phyloP scores from a whole-genome alignment of 2,113 vertebrate species.

The Orycteropus afer region DNA sequence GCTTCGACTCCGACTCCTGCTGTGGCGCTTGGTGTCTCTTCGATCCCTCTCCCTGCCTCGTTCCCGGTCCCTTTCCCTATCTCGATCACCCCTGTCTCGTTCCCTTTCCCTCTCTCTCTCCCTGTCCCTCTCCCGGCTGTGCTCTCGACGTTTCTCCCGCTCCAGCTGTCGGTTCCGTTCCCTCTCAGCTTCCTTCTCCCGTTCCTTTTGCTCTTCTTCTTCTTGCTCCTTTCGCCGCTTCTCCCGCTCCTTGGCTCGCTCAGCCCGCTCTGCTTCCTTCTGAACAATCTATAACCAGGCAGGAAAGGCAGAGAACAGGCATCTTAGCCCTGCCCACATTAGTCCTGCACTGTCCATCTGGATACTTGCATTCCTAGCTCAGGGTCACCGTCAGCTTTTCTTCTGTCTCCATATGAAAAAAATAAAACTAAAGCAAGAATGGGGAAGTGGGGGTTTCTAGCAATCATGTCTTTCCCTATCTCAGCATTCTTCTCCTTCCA shows the following conservation, averaged over 20 bases:
- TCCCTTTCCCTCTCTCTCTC: constrained; percentile 77
- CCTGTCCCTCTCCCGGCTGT: constrained; percentile 80
- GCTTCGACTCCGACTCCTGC: constrained; percentile 90
- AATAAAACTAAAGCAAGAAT: not conserved
- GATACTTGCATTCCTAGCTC: not conserved
- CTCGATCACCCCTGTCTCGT: constrained; percentile 57
- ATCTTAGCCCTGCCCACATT: not conserved
- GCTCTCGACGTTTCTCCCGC: constrained; percentile 75
- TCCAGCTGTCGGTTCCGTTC: constrained; percentile 83
- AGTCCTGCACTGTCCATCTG: not conserved
- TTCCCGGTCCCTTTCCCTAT: constrained; percentile 70
- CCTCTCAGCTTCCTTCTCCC: constrained; percentile 90
- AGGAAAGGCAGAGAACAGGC: not conserved
- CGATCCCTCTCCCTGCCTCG: constrained; percentile 84
- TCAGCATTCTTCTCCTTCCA: not conserved
- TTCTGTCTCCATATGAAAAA: not conserved
- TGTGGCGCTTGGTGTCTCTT: constrained; percentile 85
- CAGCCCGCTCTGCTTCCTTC: constrained; percentile 88
- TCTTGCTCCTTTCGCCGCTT: constrained; percentile 93
- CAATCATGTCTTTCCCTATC: not conserved
- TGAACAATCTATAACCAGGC: constrained; percentile 81
- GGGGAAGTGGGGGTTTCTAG: not conserved
- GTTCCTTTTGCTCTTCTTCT: constrained; percentile 89
- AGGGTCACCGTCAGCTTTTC: not conserved
- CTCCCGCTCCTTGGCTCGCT: constrained; percentile 91